phyloP scores from a whole-genome alignment of 2,797 vertebrate genomes.

The Manis pentadactyla region DNA sequence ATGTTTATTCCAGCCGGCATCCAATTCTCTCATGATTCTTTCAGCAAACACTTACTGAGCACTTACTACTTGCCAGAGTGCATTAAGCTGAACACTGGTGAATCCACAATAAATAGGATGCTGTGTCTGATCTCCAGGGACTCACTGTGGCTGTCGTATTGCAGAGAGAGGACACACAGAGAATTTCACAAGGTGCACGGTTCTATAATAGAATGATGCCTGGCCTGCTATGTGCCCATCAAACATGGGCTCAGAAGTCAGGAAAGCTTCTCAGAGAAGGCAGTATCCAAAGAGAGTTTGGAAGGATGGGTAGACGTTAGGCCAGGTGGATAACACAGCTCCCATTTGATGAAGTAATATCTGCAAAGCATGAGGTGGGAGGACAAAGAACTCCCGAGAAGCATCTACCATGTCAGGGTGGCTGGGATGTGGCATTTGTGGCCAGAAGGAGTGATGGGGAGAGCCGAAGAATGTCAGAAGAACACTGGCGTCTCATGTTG shows the following conservation, averaged over 20 bases:
- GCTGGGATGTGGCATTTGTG: not conserved
- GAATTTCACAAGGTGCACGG: not conserved
- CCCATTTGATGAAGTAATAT: not conserved
- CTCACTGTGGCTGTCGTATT: not conserved
- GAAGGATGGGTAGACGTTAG: not conserved
- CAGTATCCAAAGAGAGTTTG: not conserved
- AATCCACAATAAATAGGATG: not conserved
- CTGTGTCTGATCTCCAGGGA: not conserved
- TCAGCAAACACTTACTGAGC: not conserved
- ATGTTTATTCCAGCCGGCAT: not conserved
- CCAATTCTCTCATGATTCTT: not conserved
- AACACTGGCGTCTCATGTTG: not conserved
- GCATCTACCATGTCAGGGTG: not conserved
- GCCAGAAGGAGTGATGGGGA: rapidly evolving
- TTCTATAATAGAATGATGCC: not conserved
- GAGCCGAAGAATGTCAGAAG: not conserved
- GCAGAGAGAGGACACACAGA: not conserved
- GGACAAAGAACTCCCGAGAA: not conserved
- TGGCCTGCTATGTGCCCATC: too few species aligned
- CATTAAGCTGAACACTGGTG: not conserved
- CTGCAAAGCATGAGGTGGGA: not conserved
- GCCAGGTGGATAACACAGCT: not conserved
- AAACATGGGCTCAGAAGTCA: not conserved
- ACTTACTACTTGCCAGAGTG: not conserved
- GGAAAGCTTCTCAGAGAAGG: not conserved